Evolutionary conservation across 2,888 invertebrate genomes (phyloP), one percentile per base, ranked within the genome.

Genomic region (Myopa testacea): DNA sequence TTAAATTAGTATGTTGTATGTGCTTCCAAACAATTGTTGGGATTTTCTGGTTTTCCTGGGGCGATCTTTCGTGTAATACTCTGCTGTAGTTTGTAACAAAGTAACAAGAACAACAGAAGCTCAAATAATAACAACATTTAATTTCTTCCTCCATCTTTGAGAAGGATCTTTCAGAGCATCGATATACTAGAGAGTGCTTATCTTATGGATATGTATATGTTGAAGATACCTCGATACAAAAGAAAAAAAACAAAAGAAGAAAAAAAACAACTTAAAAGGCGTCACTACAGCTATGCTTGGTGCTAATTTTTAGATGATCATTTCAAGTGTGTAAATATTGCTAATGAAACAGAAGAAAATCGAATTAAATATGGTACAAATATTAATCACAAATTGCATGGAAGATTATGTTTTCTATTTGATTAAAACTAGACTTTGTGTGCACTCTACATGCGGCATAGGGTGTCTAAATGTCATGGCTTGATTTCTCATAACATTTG

Each of bases 351-450:
- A 3, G 34, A 14, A 38, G 34, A 14, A 65, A n/a, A 26, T 26
- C 26, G 14, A 65, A 65, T 65, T 65, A 65, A 65, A 65, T 63
- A 58, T 58, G n/a, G 16, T 55, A 12, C 19, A n/a, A n/a, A 26
- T 63, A 26, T 19, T 34, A 26, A 63, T 75, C 74, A 75, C 74
- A 75, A 75, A 65, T 65, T 37, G 55, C 55, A 75, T 75, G 74
- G 74, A 75, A 75, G 74, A 75, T 75, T 19, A 65, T 34, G 74
- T 67, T 75, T 63, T 37, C 37, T 65, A 75, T 65, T 75, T 38
- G 55, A 75, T 74, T 74, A 65, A 34, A 63, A 5, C 62, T 50
- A 50, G 26, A 16, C 58, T 19, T 12, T 60, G 12, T 60, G 16
- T 19, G 60, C 16, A 67, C 26, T 26, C 63, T 14, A 34, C 37